Evolutionary conservation across 2,797 vertebrate species (phyloP), one percentile per base, ranked within the genome.

Genomic region (Sphenodon punctatus): DNA sequence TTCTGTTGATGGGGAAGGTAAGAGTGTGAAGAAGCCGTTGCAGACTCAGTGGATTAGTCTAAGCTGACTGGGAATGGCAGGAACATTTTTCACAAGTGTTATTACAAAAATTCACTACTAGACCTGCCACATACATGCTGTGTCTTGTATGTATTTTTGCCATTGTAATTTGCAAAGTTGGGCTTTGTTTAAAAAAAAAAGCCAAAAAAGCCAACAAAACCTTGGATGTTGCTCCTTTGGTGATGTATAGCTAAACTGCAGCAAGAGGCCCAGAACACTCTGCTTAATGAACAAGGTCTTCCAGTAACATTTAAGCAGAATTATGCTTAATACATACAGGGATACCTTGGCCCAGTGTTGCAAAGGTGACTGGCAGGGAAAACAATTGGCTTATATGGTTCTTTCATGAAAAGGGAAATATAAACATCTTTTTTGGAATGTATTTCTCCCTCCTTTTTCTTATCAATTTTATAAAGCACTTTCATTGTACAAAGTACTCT

Each of bases 1-100:
- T 80, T 99, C 99, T 3, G 91, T 97, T 78, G 99, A 99, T 2
- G 99, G 98, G 77, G 99, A 99, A 95, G 97, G 99, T 99, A 83
- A 85, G 71, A 82, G 20, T 4, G 1, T 58, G 43, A 43, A 55
- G 59, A 74, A 38, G 17, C 39, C 64, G 58, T 38, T 79, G 59
- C 59, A 27, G 15, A 5, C 60, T 89, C 53, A 56, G 10, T 69
- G 19, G 49, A 8, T 66, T 84, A 34, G 63, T 86, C 43, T 32
- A 67, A 27, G 9, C 20, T 64, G 43, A 41, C 41, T 25, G 45
- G 3, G 65, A 72, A 14, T 64, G 46, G 23, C 25, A 36, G 60
- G 23, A 55, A 36, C 65, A 38, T 17, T 67, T 34, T 38, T 30
- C 48, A 41, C 64, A 87, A 66, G 12, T 69, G 5, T 23, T 49